Conservation (phyloP, 2,113 vertebrate species). For the Gambusia holbrooki region DNA sequence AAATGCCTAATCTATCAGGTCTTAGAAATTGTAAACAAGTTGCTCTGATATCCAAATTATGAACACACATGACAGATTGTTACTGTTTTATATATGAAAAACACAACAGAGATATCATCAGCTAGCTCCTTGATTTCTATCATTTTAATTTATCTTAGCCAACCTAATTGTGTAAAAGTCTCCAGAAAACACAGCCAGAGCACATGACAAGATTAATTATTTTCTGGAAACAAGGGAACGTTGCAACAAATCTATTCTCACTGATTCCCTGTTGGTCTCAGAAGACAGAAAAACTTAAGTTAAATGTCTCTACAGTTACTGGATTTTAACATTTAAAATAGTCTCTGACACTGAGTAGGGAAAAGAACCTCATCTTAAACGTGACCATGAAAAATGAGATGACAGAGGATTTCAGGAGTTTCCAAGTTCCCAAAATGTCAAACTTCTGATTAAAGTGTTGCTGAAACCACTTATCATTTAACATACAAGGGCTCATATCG, state of each 20-base stretch:
- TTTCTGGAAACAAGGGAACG: neutral
- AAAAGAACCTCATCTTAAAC: neutral
- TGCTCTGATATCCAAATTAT: too few relatives aligned
- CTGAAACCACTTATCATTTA: neutral
- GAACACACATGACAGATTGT: too few relatives aligned
- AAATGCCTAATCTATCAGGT: too few relatives aligned
- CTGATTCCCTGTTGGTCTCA: neutral
- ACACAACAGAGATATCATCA: neutral
- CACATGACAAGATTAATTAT: neutral
- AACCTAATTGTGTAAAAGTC: neutral
- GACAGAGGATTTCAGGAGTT: neutral
- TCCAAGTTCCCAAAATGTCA: neutral
- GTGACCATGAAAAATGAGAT: neutral
- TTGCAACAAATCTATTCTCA: neutral
- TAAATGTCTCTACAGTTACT: neutral
- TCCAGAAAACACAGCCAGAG: neutral
- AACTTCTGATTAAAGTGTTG: neutral
- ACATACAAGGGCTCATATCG: neutral
- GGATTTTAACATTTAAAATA: neutral
- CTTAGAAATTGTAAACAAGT: too few relatives aligned
- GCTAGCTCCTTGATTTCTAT: neutral
- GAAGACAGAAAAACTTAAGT: neutral
- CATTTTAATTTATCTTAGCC: neutral
- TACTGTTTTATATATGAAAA: too few relatives aligned
- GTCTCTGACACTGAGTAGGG: neutral